Percentiles rank a stretch among this genome's conserved stretches.
These are phyloP conservation scores for Chamaea fasciata DNA, from an alignment of 2,113 vertebrate genomes.

Conservation along the genomic window DNA sequence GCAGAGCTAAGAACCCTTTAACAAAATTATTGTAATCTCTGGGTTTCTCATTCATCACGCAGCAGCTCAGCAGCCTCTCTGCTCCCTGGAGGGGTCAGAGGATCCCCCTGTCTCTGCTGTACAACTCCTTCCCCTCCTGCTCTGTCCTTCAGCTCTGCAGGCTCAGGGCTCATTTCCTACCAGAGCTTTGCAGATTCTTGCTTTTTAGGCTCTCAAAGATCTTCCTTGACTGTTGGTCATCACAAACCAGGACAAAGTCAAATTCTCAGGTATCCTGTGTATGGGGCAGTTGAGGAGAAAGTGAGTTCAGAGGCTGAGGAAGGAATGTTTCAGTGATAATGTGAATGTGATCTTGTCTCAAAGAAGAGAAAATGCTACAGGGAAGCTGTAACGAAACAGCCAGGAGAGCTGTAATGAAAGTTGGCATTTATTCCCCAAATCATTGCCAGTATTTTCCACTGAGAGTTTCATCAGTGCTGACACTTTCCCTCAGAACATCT, in stretches of 20 bases:
- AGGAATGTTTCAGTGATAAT: neutral
- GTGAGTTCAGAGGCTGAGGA: neutral
- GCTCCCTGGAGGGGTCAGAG: neutral
- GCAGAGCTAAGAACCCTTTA: slow-evolving; percentile 31
- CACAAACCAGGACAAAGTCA: neutral
- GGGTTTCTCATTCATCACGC: neutral
- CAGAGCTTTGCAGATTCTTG: neutral
- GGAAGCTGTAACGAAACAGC: neutral
- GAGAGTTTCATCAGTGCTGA: neutral
- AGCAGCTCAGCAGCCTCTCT: neutral
- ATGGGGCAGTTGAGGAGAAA: neutral
- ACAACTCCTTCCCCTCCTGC: neutral
- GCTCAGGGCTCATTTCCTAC: neutral
- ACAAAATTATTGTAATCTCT: slow-evolving; percentile 46
- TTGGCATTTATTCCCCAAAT: neutral
- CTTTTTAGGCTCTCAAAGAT: neutral
- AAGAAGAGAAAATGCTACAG: neutral
- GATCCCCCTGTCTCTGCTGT: neutral
- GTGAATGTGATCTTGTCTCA: neutral
- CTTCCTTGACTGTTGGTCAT: neutral
- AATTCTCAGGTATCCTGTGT: neutral
- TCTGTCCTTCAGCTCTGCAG: neutral
- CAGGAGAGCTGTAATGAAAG: neutral
- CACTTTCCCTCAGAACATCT: neutral
- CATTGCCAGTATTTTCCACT: neutral